Base-by-base conservation (phyloP, 2,888 invertebrate genomes). In the Eupithecia insigniata region DNA sequence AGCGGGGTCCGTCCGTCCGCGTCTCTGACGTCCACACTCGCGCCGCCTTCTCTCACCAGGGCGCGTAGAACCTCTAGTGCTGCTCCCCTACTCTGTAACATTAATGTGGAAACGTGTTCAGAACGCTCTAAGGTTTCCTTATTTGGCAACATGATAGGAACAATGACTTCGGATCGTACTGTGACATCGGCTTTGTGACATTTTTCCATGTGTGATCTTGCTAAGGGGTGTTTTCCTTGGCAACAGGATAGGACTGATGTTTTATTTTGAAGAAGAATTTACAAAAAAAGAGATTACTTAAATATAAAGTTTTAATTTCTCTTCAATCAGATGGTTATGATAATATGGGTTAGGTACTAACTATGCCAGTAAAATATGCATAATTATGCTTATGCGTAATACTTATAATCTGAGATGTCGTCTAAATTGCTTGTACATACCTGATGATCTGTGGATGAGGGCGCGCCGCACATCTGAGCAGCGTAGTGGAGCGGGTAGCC, bases 401-500 rank as follows among this genome's bases (percentile, higher is more conserved):
- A n/a, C n/a, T n/a, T n/a, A 12, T 30, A 30, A 5, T 34, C 34
- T 7, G 36, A 36, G 12, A 7, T 36, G 12, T 36, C 36, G 12
- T 14, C 36, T 2, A 12, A 36, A 36, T 36, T 36, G 0, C 14
- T 1, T 30, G 22, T 26, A 34, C 28, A 22, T 79, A 90, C 95
- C 93, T 89, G 94, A 85, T 87, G 95, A 78, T 93, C 95, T 60
- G 95, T 95, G 78, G 95, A 96, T 60, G 96, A 96, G 28, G 96
- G 96, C 28, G 97, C 97, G 1, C 98, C 98, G 86, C 98, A 98
- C 96, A 99, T 98, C 92, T 99, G 99, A 18, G 99, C 99, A 0
- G 99, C 99, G 91, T 99, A 99, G 91, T 99, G 99, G 70, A 99
- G 93, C 0, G 99, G 99, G 83, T 97, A 98, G 22, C 99, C 99